Evolutionary conservation across 2,888 invertebrate species (phyloP).

Genomic region (Caenorhabditis sp.): DNA sequence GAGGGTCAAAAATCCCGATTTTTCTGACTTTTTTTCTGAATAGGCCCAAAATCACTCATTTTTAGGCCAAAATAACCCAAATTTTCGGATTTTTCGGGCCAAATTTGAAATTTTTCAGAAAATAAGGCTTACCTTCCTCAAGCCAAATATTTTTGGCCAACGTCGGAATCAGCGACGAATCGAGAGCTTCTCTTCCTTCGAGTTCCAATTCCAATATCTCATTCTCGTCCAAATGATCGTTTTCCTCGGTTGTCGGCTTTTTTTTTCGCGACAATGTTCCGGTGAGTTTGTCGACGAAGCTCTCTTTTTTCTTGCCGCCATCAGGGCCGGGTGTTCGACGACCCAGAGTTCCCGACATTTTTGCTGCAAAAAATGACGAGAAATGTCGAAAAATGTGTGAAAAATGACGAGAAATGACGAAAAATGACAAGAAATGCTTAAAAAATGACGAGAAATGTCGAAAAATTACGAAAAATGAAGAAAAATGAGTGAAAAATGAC

Average conservation of each 20-base stretch:
- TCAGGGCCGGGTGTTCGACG: slow-evolving; percentile 26
- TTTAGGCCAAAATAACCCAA: too few relatives aligned
- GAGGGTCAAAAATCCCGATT: too few relatives aligned
- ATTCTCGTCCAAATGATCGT: slow-evolving; percentile 40
- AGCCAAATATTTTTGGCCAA: slow-evolving; percentile 60
- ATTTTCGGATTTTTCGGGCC: too few relatives aligned
- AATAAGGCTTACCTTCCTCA: slow-evolving; percentile 82
- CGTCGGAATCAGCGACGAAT: slow-evolving; percentile 61
- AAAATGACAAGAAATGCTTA: not conserved
- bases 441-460: not conserved
- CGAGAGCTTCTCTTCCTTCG: slow-evolving; percentile 69
- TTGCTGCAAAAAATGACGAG: not conserved
- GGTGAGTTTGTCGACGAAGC: slow-evolving; percentile 62
- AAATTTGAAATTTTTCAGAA: too few relatives aligned
- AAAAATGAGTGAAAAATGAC: too few relatives aligned
- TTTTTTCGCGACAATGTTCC: slow-evolving; percentile 64
- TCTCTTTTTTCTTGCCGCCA: slow-evolving; percentile 24
- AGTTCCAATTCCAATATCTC: slow-evolving; percentile 59
- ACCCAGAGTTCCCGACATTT: slow-evolving; percentile 17
- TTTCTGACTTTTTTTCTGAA: too few relatives aligned
- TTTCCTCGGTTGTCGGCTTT: slow-evolving; percentile 49
- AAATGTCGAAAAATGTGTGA: not conserved
- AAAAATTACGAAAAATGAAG: too few relatives aligned
- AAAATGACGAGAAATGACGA: not conserved
- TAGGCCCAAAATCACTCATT: too few relatives aligned